phyloP scores from a whole-genome alignment of 2,113 vertebrate species.

The Heterotis niloticus region DNA sequence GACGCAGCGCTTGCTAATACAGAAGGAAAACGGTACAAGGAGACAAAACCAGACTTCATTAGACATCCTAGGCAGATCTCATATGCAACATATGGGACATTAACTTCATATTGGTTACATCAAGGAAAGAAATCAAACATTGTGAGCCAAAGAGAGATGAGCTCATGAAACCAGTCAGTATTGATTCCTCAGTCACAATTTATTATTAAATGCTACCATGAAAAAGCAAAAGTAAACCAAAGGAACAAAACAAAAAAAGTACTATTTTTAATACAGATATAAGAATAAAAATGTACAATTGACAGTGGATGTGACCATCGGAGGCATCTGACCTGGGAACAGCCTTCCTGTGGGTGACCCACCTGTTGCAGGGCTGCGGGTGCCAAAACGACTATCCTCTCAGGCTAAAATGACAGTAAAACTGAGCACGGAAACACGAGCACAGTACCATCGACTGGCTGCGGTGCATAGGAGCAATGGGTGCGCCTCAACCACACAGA shows the following conservation, averaged over 20 bases:
- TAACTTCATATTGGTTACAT: neutral
- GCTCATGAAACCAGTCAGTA: neutral
- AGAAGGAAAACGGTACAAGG: neutral
- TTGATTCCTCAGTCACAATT: constrained; percentile 16
- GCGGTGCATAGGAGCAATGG: neutral
- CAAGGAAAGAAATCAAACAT: neutral
- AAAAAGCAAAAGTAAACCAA: neutral
- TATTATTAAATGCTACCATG: constrained; percentile 10
- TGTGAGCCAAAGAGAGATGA: neutral
- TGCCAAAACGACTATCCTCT: too few species aligned
- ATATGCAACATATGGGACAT: neutral
- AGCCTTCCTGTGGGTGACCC: too few species aligned
- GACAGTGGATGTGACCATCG: neutral
- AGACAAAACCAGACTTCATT: neutral
- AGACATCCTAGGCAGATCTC: neutral
- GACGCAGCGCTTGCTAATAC: neutral
- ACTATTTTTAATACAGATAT: constrained; percentile 7
- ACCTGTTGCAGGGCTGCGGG: too few species aligned
- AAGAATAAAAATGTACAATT: constrained; percentile 13
- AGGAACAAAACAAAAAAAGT: constrained; percentile 4
- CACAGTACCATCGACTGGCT: neutral
- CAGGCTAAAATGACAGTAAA: neutral
- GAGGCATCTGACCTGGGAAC: neutral
- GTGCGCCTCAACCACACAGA: neutral
- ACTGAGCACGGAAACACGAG: neutral